Base-by-base conservation (phyloP, 2,888 invertebrate species). In the Xylophagus ater region DNA sequence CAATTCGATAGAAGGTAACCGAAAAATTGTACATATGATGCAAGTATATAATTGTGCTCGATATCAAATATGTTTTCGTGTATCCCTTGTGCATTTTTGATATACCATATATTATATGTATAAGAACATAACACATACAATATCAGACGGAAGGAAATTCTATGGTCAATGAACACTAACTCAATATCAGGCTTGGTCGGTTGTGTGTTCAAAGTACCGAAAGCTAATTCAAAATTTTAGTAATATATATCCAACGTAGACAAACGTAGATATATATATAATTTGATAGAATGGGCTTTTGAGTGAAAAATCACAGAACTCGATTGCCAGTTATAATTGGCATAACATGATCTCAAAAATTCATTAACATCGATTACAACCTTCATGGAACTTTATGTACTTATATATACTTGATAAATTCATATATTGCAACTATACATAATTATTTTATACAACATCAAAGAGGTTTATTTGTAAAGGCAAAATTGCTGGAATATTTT, bases 141-240 rank as follows among this genome's bases (percentile, higher is more conserved):
- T 34, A 20, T 36, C 9, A 35, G 40, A 26, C 29, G 26, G 6
- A 13, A 42, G 44, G 44, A 44, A 44, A 44, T 41, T 44, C 42
- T 44, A 41, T 46, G 44, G 47, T 42, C 47, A 47, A 37, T 47
- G 47, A 41, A 43, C 47, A 47, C 46, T 47, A 46, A 46, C 45
- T 45, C 47, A 47, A 47, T 47, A 46, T 40, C 46, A 46, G 42
- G 45, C 46, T 44, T 44, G 42, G 42, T 47, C 46, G 44, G 41
- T 47, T 47, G 44, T 47, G 44, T 46, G 46, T 43, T 44, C 47
- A 47, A 47, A 46, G 46, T 42, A 42, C 47, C 47, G 46, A 46
- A 34, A 46, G 42, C 45, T 46, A 46, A 46, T 47, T 47, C 42
- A 40, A 47, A 43, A 46, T 46, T 47, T 44, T n/a, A n/a, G n/a